These are phyloP conservation scores for Mugil cephalus DNA, from an alignment of 2,113 vertebrate species.

Conservation along the genomic window DNA sequence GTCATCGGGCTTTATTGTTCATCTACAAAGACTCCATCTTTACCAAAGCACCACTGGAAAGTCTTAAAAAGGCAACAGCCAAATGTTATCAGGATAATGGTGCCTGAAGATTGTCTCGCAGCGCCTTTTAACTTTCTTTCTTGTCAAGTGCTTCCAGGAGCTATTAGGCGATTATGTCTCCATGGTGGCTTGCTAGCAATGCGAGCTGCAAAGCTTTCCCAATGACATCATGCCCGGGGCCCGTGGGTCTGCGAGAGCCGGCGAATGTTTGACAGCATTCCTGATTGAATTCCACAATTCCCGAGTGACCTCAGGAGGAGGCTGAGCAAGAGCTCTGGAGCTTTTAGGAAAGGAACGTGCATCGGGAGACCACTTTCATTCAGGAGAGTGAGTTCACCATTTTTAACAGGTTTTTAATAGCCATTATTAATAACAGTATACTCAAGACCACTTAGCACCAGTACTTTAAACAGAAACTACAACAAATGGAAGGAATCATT, in stretches of 20 bases:
- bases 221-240: slow-evolving; percentile 65
- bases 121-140: slow-evolving; percentile 37
- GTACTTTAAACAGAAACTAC: slow-evolving; percentile 8
- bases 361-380: slow-evolving; percentile 10
- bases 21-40: slow-evolving; percentile 15
- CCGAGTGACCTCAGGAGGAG: slow-evolving; percentile 52
- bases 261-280: slow-evolving; percentile 56
- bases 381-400: slow-evolving; percentile 1
- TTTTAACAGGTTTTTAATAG: not conserved
- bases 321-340: slow-evolving; percentile 37
- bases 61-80: slow-evolving; percentile 20
- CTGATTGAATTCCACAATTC: slow-evolving; percentile 61
- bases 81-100: slow-evolving; percentile 29
- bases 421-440: not conserved
- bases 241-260: slow-evolving; percentile 1
- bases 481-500: not conserved
- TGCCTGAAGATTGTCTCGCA: slow-evolving; percentile 9
- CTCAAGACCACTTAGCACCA: not conserved
- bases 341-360: slow-evolving; percentile 20
- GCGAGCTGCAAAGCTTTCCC: slow-evolving; percentile 44
- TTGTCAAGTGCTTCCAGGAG: slow-evolving; percentile 50
- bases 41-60: not conserved
- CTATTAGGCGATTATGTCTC: slow-evolving; percentile 33
- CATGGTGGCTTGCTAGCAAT: slow-evolving; percentile 36
- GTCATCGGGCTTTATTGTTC: not conserved